Base-by-base conservation (phyloP, 1,140 invertebrate genomes). In the Ceratina japonica region DNA sequence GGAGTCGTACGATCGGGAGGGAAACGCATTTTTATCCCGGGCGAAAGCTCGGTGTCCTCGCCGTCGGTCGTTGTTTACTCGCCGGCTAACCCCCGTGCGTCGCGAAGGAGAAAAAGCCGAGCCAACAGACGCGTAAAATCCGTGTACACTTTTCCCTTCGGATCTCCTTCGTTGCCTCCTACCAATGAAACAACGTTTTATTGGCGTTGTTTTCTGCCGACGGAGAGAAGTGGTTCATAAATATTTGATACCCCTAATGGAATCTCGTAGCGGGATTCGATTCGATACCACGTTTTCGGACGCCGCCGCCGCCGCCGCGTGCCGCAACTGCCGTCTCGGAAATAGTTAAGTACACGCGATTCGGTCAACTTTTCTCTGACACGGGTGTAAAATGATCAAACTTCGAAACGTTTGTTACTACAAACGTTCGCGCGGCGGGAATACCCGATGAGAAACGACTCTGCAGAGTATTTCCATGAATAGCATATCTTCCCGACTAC, bases 191-290 rank as follows among this genome's bases (percentile, higher is more conserved):
- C 49, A 71, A 77, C 20, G 27, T 77, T 77, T 71, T 71, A 77
- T 63, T 71, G 59, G 12, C 66, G 58, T 16, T 77, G 68, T 54
- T 71, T 54, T 54, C 75, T n/a, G 44, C 7, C 27, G 54, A 56
- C 49, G 49, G 31, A 16, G 58, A 44, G 27, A 63, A 72, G 59
- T 20, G 44, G 68, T 72, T 78, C 69, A 78, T 78, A 78, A 78
- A 78, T 78, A 78, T 78, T 78, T 72, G 75, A 78, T 64, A 59
- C 75, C 20, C 12, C 49, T 78, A 78, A 78, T 78, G 59, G 59
- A 78, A 78, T 72, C 59, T 62, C 49, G 16, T 63, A 44, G 16
- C 24, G 51, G n/a, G 24, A 10, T 18, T n/a, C 31, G 70, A 54
- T 18, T 64, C 31, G 70, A 54, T 2, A 31, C 37, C 37, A 44